Conservation (phyloP, 1,140 invertebrate species). For the Radopholus similis region DNA sequence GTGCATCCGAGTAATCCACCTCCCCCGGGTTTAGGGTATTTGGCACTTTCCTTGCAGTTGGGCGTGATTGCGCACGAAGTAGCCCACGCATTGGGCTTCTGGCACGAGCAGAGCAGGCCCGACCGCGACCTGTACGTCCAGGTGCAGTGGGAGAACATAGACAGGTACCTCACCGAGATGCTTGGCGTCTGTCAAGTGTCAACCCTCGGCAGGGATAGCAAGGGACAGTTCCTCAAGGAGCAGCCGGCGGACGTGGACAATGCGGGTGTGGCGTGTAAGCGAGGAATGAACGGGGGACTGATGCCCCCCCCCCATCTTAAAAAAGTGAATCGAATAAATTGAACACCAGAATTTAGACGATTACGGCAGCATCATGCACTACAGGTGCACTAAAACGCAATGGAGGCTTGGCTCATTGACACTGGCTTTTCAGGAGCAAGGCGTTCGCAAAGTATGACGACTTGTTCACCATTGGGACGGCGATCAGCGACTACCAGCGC, state of each 20-base stretch:
- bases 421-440: constrained; percentile 48
- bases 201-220: constrained; percentile 5
- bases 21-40: neutral
- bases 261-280: constrained; percentile 57
- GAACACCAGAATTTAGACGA: constrained; percentile 21
- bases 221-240: constrained; percentile 59
- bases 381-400: constrained; percentile 29
- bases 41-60: constrained; percentile 43
- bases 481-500: constrained; percentile 56
- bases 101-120: constrained; percentile 60
- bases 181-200: too few species aligned
- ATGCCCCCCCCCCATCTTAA: too few species aligned
- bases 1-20: constrained; percentile 51
- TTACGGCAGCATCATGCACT: constrained; percentile 59
- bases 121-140: constrained; percentile 46
- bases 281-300: too few species aligned
- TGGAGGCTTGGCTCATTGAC: neutral
- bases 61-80: constrained; percentile 62
- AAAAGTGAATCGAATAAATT: neutral
- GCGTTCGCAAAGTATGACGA: constrained; percentile 59
- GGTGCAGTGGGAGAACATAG: constrained; percentile 58
- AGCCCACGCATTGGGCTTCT: constrained; percentile 61
- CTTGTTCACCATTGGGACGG: constrained; percentile 58
- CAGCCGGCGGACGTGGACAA: constrained; percentile 60
- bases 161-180: constrained; percentile 45